These are phyloP conservation scores for Pseudomugil tenellus DNA, from an alignment of 2,797 vertebrate species.

Conservation along the genomic window DNA sequence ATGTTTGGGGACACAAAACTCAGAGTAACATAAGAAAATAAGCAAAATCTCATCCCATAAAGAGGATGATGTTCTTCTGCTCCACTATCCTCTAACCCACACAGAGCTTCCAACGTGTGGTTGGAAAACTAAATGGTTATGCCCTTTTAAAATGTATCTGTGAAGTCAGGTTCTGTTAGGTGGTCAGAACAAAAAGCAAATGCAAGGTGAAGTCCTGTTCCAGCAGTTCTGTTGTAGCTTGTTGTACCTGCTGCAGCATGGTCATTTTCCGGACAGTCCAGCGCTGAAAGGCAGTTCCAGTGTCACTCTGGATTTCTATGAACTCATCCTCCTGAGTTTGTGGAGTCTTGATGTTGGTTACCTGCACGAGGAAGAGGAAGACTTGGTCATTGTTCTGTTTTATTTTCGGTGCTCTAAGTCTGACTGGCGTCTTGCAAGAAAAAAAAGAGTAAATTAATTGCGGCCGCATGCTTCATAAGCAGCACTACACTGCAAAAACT, in stretches of 20 bases:
- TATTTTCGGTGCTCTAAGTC: neutral
- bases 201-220: neutral
- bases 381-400: neutral
- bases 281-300: slow-evolving; percentile 95
- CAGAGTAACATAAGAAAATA: neutral
- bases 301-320: slow-evolving; percentile 98
- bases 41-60: neutral
- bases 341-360: slow-evolving; percentile 93
- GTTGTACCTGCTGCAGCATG: slow-evolving; percentile 94
- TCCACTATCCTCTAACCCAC: neutral
- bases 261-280: slow-evolving; percentile 93
- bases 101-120: neutral
- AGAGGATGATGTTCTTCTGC: neutral
- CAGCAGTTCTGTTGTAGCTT: neutral
- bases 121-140: neutral
- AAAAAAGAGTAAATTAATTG: neutral
- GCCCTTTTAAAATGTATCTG: neutral
- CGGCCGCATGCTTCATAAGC: neutral
- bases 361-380: slow-evolving; percentile 72
- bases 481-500: too few relatives aligned
- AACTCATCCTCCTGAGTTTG: slow-evolving; percentile 94
- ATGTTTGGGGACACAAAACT: neutral
- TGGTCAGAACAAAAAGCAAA: neutral
- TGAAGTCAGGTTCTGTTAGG: neutral
- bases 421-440: neutral